A percentile compares a stretch with the other conserved stretches of the same genome.
Conservation (phyloP, 2,888 invertebrate species). For the Eristalis arbustorum region DNA sequence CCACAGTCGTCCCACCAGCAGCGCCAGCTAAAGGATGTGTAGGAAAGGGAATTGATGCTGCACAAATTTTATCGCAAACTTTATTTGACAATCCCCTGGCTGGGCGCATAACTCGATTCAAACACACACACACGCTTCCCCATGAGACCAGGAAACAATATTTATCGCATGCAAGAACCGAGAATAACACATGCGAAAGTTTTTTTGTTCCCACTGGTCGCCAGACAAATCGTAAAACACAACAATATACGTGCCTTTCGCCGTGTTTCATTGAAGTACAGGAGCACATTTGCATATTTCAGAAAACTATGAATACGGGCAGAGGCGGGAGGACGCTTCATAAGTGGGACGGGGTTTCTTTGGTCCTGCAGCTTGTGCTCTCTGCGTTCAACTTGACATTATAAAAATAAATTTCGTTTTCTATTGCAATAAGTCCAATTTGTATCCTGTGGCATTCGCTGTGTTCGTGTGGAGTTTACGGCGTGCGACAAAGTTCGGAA, state of each 20-base stretch:
- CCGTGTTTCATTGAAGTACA: constrained; percentile 22
- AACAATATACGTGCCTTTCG: constrained; percentile 12
- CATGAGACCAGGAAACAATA: constrained; percentile 23
- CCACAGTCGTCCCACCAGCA: not conserved
- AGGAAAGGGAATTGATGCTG: not conserved
- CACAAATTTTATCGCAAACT: constrained; percentile 1
- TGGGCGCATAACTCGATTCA: not conserved
- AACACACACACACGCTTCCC: too few species aligned
- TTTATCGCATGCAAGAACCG: not conserved
- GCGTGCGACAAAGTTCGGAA: not conserved
- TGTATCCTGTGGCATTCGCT: not conserved
- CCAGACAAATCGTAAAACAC: constrained; percentile 41
- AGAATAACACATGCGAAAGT: constrained; percentile 20
- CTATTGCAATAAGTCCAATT: constrained; percentile 23
- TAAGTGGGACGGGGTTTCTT: not conserved
- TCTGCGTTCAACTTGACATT: not conserved
- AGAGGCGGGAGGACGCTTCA: not conserved
- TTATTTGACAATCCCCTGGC: not conserved
- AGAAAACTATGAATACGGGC: not conserved
- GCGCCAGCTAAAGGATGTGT: not conserved
- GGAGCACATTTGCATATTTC: constrained; percentile 32
- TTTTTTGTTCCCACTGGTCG: constrained; percentile 22
- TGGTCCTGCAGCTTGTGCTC: not conserved
- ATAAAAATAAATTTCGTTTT: not conserved
- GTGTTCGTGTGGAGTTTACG: not conserved